A percentile compares a stretch with the other conserved stretches of the same genome.
phyloP scores from a whole-genome alignment of 2,113 vertebrate species.

The Pachypanchax playfairii region DNA sequence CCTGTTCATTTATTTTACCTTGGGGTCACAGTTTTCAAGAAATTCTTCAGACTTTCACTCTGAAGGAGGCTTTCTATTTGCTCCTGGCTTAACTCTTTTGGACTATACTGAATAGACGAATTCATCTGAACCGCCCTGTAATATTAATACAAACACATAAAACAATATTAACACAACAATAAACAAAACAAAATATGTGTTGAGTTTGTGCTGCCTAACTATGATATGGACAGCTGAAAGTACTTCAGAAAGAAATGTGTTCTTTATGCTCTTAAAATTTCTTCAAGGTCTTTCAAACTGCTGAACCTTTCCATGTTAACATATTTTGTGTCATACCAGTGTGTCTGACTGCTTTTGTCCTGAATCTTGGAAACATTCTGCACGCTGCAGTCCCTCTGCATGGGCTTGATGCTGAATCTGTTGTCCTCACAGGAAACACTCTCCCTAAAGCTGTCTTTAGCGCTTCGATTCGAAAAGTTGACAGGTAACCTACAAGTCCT shows the following conservation, averaged over 20 bases:
- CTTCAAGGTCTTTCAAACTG: background rate
- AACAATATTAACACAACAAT: background rate
- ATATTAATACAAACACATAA: conserved; percentile 18
- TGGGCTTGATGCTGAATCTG: conserved; percentile 81
- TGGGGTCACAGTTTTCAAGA: conserved; percentile 73
- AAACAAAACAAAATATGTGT: background rate
- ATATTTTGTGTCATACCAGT: conserved; percentile 75
- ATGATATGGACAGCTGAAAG: background rate
- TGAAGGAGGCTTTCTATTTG: conserved; percentile 75
- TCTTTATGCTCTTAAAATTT: background rate
- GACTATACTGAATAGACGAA: conserved; percentile 80
- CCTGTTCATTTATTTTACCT: conserved; percentile 80
- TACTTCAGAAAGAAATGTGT: background rate
- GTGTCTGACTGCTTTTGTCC: conserved; percentile 84
- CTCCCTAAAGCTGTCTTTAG: conserved; percentile 75
- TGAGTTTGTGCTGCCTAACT: background rate
- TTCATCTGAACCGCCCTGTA: conserved; percentile 85
- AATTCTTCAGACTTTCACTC: conserved; percentile 77
- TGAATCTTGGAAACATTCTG: conserved; percentile 78
- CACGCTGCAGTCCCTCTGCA: conserved; percentile 79
- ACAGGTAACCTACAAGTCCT: conserved; percentile 77
- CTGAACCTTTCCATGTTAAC: background rate
- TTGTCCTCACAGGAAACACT: conserved; percentile 84
- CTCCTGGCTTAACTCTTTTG: conserved; percentile 80
- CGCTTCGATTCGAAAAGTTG: conserved; percentile 80